phyloP scores from a whole-genome alignment of 2,888 invertebrate species.

The Drosophila mayaguana region DNA sequence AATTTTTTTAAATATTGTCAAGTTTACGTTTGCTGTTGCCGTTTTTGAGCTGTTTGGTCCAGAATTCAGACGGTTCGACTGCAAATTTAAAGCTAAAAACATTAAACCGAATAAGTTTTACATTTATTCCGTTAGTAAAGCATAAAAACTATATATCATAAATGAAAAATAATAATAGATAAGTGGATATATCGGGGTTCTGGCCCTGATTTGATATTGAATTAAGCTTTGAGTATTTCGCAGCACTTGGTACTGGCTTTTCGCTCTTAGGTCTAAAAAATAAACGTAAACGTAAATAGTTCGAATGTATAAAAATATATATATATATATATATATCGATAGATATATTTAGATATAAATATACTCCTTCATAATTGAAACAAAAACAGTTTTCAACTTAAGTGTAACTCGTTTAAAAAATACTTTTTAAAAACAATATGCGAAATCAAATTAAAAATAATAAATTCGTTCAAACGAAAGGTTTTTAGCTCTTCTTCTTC shows the following conservation, averaged over 20 bases:
- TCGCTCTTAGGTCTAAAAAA: slow-evolving; percentile 30
- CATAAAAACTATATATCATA: not conserved
- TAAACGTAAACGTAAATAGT: slow-evolving; percentile 38
- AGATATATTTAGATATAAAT: slow-evolving; percentile 17
- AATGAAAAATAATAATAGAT: slow-evolving; percentile 15
- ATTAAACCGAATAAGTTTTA: slow-evolving; percentile 21
- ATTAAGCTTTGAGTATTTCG: slow-evolving; percentile 65
- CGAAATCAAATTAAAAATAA: slow-evolving; percentile 53
- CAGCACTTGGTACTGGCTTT: slow-evolving; percentile 75
- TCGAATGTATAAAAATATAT: slow-evolving; percentile 36
- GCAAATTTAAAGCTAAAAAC: slow-evolving; percentile 8
- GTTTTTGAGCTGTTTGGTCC: slow-evolving; percentile 27
- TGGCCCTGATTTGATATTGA: slow-evolving; percentile 27
- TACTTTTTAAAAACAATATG: slow-evolving; percentile 45
- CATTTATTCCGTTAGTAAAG: slow-evolving; percentile 34
- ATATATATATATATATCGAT: slow-evolving; percentile 1
- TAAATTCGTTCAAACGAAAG: slow-evolving; percentile 80
- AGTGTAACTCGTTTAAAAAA: slow-evolving; percentile 38
- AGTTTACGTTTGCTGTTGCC: slow-evolving; percentile 35
- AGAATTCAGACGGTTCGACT: slow-evolving; percentile 1
- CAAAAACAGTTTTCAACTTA: slow-evolving; percentile 45
- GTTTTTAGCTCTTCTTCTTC: slow-evolving; percentile 37
- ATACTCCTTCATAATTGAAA: slow-evolving; percentile 21
- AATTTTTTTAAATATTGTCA: slow-evolving; percentile 50
- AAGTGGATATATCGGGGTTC: slow-evolving; percentile 10